A percentile compares a stretch with the other conserved stretches of the same genome.
phyloP scores from a whole-genome alignment of 2,113 vertebrate species.

The Aepyceros melampus region DNA sequence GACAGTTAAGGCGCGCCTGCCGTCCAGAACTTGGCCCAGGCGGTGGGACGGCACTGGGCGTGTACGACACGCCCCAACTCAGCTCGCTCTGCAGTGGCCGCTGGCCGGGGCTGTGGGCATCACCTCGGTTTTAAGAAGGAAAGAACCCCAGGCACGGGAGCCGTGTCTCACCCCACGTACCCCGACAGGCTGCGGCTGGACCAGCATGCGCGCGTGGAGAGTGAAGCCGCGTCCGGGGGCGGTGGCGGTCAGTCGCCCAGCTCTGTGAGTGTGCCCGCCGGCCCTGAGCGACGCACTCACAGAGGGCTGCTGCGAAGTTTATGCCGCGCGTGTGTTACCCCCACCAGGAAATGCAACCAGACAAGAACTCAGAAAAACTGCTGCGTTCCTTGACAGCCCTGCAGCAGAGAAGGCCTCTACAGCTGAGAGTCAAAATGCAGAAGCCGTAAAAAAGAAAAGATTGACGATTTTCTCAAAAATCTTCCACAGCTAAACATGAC shows the following conservation, averaged over 20 bases:
- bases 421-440: background rate
- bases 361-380: background rate
- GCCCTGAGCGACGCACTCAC: background rate
- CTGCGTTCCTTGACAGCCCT: background rate
- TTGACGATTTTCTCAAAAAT: background rate
- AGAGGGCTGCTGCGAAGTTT: background rate
- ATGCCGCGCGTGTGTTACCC: background rate
- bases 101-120: background rate
- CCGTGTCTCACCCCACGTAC: background rate
- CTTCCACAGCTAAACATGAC: background rate
- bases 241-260: background rate
- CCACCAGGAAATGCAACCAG: background rate
- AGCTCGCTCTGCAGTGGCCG: background rate
- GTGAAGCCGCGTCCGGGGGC: background rate
- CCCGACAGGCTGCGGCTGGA: background rate
- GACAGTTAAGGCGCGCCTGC: background rate
- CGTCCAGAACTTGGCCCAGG: background rate
- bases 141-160: background rate
- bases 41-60: background rate
- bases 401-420: background rate
- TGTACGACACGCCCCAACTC: background rate
- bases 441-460: background rate
- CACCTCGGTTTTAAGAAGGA: background rate
- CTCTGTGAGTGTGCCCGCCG: background rate
- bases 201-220: background rate